Evolutionary conservation across 2,888 invertebrate species (phyloP).

Genomic region (Polydrusus pterygomalis): DNA sequence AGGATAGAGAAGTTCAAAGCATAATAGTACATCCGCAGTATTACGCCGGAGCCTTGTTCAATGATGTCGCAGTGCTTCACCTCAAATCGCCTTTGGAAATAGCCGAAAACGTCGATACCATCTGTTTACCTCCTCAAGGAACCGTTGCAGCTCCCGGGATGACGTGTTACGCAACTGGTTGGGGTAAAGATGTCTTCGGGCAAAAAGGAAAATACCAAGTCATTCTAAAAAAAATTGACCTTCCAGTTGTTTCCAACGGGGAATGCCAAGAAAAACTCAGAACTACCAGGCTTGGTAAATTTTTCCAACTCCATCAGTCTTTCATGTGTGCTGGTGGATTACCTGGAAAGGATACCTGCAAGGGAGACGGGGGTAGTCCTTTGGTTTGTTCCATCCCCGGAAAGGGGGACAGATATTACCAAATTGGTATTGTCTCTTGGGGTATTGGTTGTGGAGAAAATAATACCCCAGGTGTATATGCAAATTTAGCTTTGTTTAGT

Average conservation of each 20-base stretch:
- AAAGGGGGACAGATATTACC: constrained; percentile 76
- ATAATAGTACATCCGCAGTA: constrained; percentile 64
- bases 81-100: constrained; percentile 62
- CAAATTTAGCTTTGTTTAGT: constrained; percentile 77
- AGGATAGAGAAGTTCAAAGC: constrained; percentile 76
- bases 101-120: constrained; percentile 62
- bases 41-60: constrained; percentile 63
- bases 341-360: constrained; percentile 81
- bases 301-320: constrained; percentile 80
- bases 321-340: constrained; percentile 86
- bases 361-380: constrained; percentile 73
- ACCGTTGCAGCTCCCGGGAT: constrained; percentile 50
- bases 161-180: constrained; percentile 66
- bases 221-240: constrained; percentile 81
- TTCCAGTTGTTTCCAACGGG: constrained; percentile 78
- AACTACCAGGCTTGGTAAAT: constrained; percentile 78
- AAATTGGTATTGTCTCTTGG: constrained; percentile 86
- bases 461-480: constrained; percentile 84
- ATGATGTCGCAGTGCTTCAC: constrained; percentile 67
- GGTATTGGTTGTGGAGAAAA: constrained; percentile 85
- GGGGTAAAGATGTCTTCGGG: constrained; percentile 68
- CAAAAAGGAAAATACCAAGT: constrained; percentile 78
- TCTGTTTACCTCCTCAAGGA: constrained; percentile 66
- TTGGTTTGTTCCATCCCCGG: constrained; percentile 79
- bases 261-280: constrained; percentile 78